phyloP scores from a whole-genome alignment of 2,797 vertebrate genomes.

The Syngnathus rostellatus region DNA sequence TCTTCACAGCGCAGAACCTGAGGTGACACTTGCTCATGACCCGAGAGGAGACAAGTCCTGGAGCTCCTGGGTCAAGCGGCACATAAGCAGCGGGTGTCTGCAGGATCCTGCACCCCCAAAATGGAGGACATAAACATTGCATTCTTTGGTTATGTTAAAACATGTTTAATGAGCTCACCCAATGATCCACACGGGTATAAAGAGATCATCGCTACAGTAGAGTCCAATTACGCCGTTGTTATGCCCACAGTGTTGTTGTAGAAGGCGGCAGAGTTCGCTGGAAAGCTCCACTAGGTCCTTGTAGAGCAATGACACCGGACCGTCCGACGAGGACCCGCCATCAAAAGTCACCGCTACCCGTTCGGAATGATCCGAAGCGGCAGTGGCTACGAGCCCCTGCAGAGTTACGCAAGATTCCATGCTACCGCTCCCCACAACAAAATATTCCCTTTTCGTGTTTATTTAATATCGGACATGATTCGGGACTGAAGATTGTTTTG shows the following conservation, averaged over 20 bases:
- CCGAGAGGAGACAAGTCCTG: conserved; percentile 62
- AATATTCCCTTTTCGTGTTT: not conserved
- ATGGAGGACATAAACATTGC: not conserved
- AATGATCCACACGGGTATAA: conserved; percentile 83
- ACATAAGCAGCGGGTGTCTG: conserved; percentile 82
- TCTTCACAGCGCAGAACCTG: conserved; percentile 78
- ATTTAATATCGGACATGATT: not conserved
- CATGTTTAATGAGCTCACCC: conserved; percentile 68
- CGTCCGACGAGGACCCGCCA: conserved; percentile 31
- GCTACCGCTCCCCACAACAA: not conserved
- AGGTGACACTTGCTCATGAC: conserved; percentile 76
- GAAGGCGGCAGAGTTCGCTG: conserved; percentile 57
- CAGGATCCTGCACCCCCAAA: conserved; percentile 64
- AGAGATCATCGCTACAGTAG: conserved; percentile 75
- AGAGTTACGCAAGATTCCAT: conserved; percentile 59
- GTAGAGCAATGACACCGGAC: conserved; percentile 58
- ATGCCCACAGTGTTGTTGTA: conserved; percentile 51
- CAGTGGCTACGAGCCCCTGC: conserved; percentile 61
- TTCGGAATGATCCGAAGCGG: conserved; percentile 53
- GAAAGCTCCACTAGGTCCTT: conserved; percentile 51
- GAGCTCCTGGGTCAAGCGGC: conserved; percentile 80
- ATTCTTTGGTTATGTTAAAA: not conserved
- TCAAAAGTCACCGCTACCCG: conserved; percentile 75
- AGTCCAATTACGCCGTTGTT: conserved; percentile 70
- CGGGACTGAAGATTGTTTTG: not conserved